Percentiles rank a stretch among this genome's conserved stretches.
phyloP scores from a whole-genome alignment of 37 sponge, comb jelly and placozoan species.

The Crambe crambe region DNA sequence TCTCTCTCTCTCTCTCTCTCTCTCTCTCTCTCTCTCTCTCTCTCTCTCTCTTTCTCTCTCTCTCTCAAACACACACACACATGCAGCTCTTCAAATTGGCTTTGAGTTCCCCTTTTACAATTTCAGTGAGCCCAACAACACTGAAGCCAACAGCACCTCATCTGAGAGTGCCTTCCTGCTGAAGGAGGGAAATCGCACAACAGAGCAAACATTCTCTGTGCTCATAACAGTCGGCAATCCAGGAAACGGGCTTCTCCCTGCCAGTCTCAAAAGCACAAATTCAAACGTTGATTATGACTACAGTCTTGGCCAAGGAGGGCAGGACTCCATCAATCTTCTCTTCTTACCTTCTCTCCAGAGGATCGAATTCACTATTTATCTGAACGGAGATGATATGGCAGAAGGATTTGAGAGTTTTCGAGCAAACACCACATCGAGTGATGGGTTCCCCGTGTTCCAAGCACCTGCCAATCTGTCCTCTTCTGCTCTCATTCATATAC shows the following conservation, averaged over 20 bases:
- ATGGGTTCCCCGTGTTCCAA: background rate
- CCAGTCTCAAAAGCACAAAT: background rate
- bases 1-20: too few relatives aligned
- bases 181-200: background rate
- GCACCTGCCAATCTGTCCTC: too few relatives aligned
- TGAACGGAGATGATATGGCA: background rate
- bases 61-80: too few relatives aligned
- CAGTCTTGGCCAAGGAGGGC: background rate
- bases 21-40: too few relatives aligned
- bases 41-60: too few relatives aligned
- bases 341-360: background rate
- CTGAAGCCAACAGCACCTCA: background rate
- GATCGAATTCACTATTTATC: background rate
- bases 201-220: constrained; percentile 6
- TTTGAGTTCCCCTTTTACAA: constrained; percentile 7
- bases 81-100: constrained; percentile 11
- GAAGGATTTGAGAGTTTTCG: constrained; percentile 6
- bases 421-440: too few relatives aligned
- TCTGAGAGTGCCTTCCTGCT: background rate
- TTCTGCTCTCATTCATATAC: too few relatives aligned
- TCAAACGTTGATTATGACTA: background rate
- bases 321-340: background rate
- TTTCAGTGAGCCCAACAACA: background rate
- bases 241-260: background rate
- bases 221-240: background rate